Percentiles rank a stretch among this genome's conserved stretches.
These are phyloP conservation scores for Paraescarpia echinospica DNA, from an alignment of 1,140 invertebrate genomes.

Conservation along the genomic window DNA sequence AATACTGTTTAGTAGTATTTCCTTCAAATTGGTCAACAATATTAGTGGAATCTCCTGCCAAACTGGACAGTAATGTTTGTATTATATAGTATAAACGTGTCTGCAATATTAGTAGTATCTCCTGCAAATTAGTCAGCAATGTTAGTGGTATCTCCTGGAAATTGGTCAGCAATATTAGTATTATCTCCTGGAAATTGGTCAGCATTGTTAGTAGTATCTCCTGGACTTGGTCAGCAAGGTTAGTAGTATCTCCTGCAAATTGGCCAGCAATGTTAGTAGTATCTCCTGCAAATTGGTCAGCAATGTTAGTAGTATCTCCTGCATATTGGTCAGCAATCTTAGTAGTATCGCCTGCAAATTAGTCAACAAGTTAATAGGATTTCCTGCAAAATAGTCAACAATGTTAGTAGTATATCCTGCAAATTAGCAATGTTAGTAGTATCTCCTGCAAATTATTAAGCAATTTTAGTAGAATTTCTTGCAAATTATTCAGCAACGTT, in stretches of 20 bases:
- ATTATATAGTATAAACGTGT: neutral
- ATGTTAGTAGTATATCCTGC: neutral
- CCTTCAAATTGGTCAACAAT: neutral
- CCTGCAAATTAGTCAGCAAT: neutral
- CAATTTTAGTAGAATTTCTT: neutral
- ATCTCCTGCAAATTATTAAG: neutral
- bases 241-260: neutral
- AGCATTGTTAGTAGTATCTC: neutral
- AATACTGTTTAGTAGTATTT: neutral
- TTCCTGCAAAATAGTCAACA: neutral
- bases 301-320: neutral
- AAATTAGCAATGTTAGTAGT: neutral
- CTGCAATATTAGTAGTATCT: neutral
- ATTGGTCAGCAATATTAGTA: neutral
- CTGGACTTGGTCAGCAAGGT: neutral
- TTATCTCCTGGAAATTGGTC: neutral
- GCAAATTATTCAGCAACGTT: neutral
- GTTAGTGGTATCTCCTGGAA: neutral
- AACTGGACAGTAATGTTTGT: neutral
- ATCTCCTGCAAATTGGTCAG: neutral
- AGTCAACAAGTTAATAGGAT: neutral
- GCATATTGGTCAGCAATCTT: neutral
- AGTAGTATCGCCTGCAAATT: neutral
- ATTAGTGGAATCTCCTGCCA: neutral
- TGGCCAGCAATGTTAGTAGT: neutral